Evolutionary conservation across 2,113 vertebrate species (phyloP).

Genomic region (Lathamus discolor): DNA sequence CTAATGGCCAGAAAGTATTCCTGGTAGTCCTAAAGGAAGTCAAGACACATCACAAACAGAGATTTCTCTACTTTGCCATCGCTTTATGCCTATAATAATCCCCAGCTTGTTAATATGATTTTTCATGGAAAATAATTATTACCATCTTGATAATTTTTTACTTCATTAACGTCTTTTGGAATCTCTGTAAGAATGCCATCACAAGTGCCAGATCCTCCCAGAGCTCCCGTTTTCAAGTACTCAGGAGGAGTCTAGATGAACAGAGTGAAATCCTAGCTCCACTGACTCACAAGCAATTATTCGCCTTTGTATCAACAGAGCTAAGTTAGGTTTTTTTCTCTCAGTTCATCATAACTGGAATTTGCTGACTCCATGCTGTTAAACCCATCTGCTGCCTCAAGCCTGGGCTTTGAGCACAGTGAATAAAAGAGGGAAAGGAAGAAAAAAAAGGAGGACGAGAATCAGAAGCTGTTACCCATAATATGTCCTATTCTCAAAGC

Average conservation of each 20-base stretch:
- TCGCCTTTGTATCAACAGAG: conserved; percentile 24
- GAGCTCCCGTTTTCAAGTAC: conserved; percentile 16
- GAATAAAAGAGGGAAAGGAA: neutral
- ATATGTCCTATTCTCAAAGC: neutral
- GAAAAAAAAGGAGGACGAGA: neutral
- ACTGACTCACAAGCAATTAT: conserved; percentile 50
- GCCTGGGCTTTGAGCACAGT: neutral
- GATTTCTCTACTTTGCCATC: neutral
- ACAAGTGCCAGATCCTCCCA: neutral
- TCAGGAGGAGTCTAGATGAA: neutral
- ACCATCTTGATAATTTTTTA: neutral
- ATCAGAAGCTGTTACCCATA: conserved; percentile 19
- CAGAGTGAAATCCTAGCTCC: neutral
- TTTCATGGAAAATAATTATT: neutral
- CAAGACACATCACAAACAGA: neutral
- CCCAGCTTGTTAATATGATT: neutral
- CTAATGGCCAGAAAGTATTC: neutral
- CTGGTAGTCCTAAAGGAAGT: neutral
- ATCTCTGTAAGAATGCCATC: neutral
- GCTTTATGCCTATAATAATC: neutral
- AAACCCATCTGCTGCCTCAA: conserved; percentile 49
- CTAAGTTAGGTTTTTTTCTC: conserved; percentile 29
- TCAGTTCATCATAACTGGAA: conserved; percentile 41
- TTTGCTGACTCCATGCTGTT: conserved; percentile 56
- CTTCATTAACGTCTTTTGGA: neutral